phyloP scores from a whole-genome alignment of 2,797 vertebrate species.

The Falco concolor region DNA sequence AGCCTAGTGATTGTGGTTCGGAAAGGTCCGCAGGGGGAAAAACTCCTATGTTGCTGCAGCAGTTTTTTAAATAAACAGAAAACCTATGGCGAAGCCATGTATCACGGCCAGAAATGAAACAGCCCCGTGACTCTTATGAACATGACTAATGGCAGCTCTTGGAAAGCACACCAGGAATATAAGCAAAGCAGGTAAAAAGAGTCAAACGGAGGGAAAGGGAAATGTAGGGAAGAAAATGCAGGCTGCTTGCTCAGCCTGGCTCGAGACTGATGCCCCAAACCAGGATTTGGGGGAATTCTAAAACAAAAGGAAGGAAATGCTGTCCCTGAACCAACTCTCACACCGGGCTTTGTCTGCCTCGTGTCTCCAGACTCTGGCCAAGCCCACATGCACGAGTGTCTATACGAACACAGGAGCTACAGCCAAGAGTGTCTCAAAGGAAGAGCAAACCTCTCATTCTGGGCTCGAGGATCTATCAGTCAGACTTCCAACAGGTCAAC shows the following conservation, averaged over 20 bases:
- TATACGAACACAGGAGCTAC: not conserved
- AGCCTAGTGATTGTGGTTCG: not conserved
- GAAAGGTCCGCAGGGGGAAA: not conserved
- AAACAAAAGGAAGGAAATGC: not conserved
- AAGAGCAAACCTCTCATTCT: not conserved
- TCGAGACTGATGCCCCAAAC: not conserved
- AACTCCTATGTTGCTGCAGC: not conserved
- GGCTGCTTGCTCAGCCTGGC: not conserved
- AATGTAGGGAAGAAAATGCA: not conserved
- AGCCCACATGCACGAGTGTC: accelerated
- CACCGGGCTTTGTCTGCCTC: not conserved
- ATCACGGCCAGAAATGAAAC: slow-evolving; percentile 7
- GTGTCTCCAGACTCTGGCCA: not conserved
- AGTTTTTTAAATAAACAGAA: slow-evolving; percentile 31
- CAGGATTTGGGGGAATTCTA: not conserved
- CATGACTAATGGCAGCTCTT: slow-evolving; percentile 14
- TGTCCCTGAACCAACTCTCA: not conserved
- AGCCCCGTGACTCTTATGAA: not conserved
- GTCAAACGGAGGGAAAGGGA: not conserved
- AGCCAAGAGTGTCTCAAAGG: not conserved
- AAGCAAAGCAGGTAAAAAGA: slow-evolving; percentile 24
- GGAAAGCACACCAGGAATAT: slow-evolving; percentile 10
- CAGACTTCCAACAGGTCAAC: not conserved
- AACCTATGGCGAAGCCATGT: not conserved
- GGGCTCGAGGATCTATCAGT: not conserved